These are phyloP conservation scores for Lepus townsendii DNA, from an alignment of 2,797 vertebrate species.

Conservation along the genomic window DNA sequence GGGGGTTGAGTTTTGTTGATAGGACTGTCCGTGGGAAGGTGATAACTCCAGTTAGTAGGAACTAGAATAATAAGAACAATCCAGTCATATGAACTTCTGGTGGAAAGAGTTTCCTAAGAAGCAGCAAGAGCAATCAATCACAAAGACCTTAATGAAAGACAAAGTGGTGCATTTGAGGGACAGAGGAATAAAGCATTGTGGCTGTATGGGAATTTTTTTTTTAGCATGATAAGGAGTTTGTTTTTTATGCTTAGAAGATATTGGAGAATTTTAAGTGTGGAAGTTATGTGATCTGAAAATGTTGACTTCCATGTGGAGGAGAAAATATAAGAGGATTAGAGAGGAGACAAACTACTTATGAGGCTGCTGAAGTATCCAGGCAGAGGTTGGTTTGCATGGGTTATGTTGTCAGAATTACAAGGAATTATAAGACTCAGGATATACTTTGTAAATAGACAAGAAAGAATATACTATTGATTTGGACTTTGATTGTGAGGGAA, in stretches of 20 bases:
- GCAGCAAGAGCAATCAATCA: background rate
- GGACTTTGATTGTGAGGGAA: background rate
- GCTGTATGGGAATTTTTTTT: background rate
- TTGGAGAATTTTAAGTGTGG: background rate
- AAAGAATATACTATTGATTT: constrained; percentile 2
- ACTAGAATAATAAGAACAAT: constrained; percentile 10
- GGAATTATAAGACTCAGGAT: background rate
- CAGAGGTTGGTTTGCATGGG: background rate
- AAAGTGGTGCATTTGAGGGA: background rate
- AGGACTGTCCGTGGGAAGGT: background rate
- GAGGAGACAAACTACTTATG: background rate
- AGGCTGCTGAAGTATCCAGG: background rate
- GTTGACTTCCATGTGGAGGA: background rate
- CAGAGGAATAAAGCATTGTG: background rate
- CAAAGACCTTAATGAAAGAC: background rate
- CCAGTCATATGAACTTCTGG: background rate
- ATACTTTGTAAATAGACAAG: constrained; percentile 21
- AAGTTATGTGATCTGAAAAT: background rate
- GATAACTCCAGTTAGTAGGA: background rate
- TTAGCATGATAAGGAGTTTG: background rate
- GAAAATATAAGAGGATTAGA: background rate
- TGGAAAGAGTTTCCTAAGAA: background rate
- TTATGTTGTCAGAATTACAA: background rate
- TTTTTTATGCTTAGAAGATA: background rate
- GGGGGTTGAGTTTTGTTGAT: constrained; percentile 31